Evolutionary conservation across 2,113 vertebrate species (phyloP).

Genomic region (Nerophis ophidion): DNA sequence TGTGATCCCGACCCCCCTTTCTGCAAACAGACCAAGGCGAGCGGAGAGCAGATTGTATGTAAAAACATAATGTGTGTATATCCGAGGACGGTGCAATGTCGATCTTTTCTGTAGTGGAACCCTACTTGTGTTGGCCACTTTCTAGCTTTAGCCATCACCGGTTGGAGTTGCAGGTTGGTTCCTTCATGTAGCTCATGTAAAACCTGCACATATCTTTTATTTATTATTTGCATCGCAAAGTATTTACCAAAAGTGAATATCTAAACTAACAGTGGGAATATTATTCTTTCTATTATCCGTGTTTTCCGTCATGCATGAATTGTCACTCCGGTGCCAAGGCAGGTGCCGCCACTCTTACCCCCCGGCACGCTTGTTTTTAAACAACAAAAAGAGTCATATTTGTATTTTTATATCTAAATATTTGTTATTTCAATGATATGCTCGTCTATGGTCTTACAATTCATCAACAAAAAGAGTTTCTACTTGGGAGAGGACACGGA

Average conservation of each 20-base stretch:
- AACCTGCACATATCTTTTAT: slow-evolving; percentile 53
- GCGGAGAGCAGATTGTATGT: slow-evolving; percentile 60
- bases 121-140: slow-evolving; percentile 37
- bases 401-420: slow-evolving; percentile 97
- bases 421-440: slow-evolving; percentile 90
- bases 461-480: slow-evolving; percentile 78
- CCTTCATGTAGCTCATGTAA: slow-evolving; percentile 56
- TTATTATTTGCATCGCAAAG: slow-evolving; percentile 29
- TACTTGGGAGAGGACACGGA: slow-evolving; percentile 65
- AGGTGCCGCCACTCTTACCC: slow-evolving; percentile 77
- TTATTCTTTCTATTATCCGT: slow-evolving; percentile 41
- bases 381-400: slow-evolving; percentile 77
- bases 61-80: slow-evolving; percentile 33
- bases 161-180: slow-evolving; percentile 49
- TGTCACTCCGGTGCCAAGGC: slow-evolving; percentile 78
- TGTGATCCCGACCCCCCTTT: slow-evolving; percentile 9
- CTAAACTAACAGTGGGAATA: slow-evolving; percentile 47
- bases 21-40: slow-evolving; percentile 50
- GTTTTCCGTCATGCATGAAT: slow-evolving; percentile 89
- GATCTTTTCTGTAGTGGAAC: slow-evolving; percentile 58
- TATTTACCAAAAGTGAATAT: slow-evolving; percentile 47
- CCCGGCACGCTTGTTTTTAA: slow-evolving; percentile 90
- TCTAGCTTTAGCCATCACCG: slow-evolving; percentile 34
- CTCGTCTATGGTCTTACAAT: slow-evolving; percentile 81
- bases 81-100: slow-evolving; percentile 68